A percentile compares a stretch with the other conserved stretches of the same genome.
Evolutionary conservation across 1,140 invertebrate genomes (phyloP).

Genomic region (Pomacea maculata): DNA sequence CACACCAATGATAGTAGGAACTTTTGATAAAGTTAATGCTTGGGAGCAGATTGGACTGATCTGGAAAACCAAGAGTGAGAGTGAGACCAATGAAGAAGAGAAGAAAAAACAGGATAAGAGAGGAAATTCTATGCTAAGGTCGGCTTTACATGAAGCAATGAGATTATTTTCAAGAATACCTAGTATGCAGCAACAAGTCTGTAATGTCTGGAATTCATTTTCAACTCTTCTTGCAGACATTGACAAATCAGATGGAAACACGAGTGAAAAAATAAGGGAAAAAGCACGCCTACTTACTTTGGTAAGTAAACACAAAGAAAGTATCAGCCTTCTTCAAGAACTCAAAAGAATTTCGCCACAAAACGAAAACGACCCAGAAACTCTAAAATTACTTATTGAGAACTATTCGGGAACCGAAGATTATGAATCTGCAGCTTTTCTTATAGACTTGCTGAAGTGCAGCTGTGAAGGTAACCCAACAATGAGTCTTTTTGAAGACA

Average conservation of each 20-base stretch:
- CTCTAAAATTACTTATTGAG: slow-evolving; percentile 12
- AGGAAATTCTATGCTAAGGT: too few relatives aligned
- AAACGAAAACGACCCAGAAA: not conserved
- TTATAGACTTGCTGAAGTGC: slow-evolving; percentile 4
- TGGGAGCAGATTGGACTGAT: slow-evolving; percentile 9
- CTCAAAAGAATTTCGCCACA: not conserved
- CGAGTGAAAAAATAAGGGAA: too few relatives aligned
- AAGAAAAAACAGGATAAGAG: not conserved
- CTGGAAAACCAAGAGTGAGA: not conserved
- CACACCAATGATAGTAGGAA: not conserved
- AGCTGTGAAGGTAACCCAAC: not conserved
- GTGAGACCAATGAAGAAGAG: not conserved
- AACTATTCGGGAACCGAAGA: not conserved
- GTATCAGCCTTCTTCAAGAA: not conserved
- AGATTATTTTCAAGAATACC: too few relatives aligned
- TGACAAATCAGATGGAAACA: too few relatives aligned
- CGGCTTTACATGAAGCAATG: too few relatives aligned
- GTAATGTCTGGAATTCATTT: too few relatives aligned
- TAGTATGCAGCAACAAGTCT: too few relatives aligned
- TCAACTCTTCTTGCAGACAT: too few relatives aligned
- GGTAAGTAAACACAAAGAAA: too few relatives aligned
- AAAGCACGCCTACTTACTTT: too few relatives aligned
- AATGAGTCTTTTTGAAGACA: slow-evolving; percentile 6
- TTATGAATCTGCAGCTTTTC: not conserved
- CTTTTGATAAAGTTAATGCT: not conserved